Evolutionary conservation across 2,888 invertebrate genomes (phyloP), one percentile per base, ranked within the genome.

Genomic region (Philhelius pedissequus): DNA sequence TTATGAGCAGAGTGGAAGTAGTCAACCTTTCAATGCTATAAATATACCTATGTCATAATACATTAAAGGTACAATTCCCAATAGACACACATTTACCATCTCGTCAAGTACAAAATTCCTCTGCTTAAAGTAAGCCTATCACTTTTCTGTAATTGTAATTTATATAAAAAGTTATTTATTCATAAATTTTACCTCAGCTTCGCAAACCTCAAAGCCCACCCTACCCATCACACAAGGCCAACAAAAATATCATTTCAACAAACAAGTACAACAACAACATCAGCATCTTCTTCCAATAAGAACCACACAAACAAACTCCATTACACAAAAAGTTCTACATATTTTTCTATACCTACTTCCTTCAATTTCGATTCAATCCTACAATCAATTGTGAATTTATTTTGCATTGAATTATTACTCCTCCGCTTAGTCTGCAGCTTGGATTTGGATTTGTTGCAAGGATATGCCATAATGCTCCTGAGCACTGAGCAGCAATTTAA

Each of bases 401-500:
- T 83, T 75, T 66, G 66, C 83, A 74, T 70, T 78, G 78, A 78
- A 78, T 82, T 82, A 82, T 83, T 66, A 69, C 58, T 62, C 50
- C 50, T 45, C 56, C 43, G 60, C 60, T 56, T 43, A 48, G 60
- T 52, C 76, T 77, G 48, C 22, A 45, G 48, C 20, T 43, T 62
- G 22, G 9, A 64, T 18, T 20, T 32, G 18, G n/a, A n/a, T n/a
- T 40, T 50, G n/a, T 45, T 54, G 38, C 35, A 56, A 54, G 71
- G 30, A 62, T 62, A 60, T 62, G 32, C 48, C 60, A 69, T 62
- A 78, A 43, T 58, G 48, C 69, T 74, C 50, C 52, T 45, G 8
- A 74, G 58, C 78, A 70, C 52, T 52, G 8, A 74, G 60, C 83
- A 74, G 58, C 83, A 83, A 83, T 83, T 78, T 83, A 83, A 83